Conservation (phyloP, 2,888 invertebrate species). For the Amorpha juglandis region DNA sequence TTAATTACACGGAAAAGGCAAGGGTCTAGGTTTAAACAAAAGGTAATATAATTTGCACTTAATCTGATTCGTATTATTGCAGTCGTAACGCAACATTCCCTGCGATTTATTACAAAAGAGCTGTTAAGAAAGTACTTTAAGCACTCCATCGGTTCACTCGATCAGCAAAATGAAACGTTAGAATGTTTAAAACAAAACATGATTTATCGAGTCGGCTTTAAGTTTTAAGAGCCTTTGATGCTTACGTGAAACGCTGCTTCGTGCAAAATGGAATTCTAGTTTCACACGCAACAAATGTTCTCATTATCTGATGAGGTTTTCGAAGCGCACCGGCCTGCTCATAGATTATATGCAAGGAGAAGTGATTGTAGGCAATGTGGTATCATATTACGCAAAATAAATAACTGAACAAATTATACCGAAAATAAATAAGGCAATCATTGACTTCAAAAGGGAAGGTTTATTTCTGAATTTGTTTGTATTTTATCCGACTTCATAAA, state of each 20-base stretch:
- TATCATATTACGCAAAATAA: not conserved
- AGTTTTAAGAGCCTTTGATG: conserved; percentile 70
- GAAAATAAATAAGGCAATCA: no score
- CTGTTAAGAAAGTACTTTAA: conserved; percentile 69
- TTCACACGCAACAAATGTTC: conserved; percentile 84
- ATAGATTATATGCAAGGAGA: conserved; percentile 39
- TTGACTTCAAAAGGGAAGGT: no score
- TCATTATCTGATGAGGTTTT: conserved; percentile 82
- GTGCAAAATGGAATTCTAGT: conserved; percentile 81
- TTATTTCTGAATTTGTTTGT: no score
- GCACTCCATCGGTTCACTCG: conserved; percentile 64
- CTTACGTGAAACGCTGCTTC: conserved; percentile 71
- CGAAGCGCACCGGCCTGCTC: conserved; percentile 51
- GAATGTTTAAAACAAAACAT: conserved; percentile 62
- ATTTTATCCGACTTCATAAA: no score
- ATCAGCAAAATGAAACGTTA: conserved; percentile 75
- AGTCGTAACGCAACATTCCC: conserved; percentile 71
- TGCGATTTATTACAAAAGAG: conserved; percentile 78
- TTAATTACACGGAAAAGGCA: conserved; percentile 66
- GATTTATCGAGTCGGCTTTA: conserved; percentile 63
- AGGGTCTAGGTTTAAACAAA: conserved; percentile 60
- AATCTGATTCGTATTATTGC: conserved; percentile 80
- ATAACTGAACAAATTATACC: not conserved
- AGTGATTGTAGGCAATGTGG: conserved; percentile 11
- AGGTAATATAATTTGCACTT: conserved; percentile 68